phyloP scores from a whole-genome alignment of 1,140 invertebrate species.

The Listronotus oregonensis region DNA sequence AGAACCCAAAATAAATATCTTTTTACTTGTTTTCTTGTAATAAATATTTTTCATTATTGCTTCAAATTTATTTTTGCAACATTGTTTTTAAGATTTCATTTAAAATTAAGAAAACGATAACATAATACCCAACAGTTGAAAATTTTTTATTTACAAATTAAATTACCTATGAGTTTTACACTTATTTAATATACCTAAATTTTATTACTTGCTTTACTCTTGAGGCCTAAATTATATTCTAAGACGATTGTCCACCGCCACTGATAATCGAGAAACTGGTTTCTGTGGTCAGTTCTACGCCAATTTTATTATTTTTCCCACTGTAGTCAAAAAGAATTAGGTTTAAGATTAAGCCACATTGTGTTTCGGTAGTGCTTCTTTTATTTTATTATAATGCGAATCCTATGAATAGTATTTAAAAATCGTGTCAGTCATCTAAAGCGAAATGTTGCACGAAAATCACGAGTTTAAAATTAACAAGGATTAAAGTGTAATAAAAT shows the following conservation, averaged over 20 bases:
- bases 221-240: too few relatives aligned
- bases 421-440: constrained; percentile 28
- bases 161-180: too few relatives aligned
- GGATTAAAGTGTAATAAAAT: constrained; percentile 32
- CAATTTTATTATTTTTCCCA: constrained; percentile 15
- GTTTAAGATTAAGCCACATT: constrained; percentile 3
- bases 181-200: too few relatives aligned
- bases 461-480: constrained; percentile 24
- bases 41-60: too few relatives aligned
- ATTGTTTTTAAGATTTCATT: too few relatives aligned
- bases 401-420: constrained; percentile 18
- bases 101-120: too few relatives aligned
- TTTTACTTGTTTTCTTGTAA: too few relatives aligned
- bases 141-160: too few relatives aligned
- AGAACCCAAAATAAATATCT: too few relatives aligned
- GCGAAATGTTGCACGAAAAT: constrained; percentile 9
- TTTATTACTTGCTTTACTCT: too few relatives aligned
- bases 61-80: too few relatives aligned
- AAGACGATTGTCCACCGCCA: neutral
- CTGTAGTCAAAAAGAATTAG: constrained; percentile 8
- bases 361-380: constrained; percentile 1
- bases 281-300: constrained; percentile 4
- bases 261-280: constrained; percentile 1
- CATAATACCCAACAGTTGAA: too few relatives aligned
- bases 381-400: constrained; percentile 21